Evolutionary conservation across 2,113 vertebrate species (phyloP), one percentile per base, ranked within the genome.

Genomic region (Sterna hirundo): DNA sequence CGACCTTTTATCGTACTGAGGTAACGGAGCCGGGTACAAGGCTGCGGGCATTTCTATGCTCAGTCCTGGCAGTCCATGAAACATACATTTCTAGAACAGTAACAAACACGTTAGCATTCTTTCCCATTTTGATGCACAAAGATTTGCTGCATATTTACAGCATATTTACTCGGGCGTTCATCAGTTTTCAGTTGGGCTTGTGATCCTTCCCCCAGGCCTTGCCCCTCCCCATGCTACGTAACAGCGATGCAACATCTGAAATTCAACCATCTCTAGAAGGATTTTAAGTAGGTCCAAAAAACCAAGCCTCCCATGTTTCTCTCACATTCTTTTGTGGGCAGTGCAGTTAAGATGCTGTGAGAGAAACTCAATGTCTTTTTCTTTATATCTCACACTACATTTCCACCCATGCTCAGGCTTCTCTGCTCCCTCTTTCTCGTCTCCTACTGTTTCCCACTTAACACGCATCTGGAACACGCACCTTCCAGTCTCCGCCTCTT

Each of bases 41-140:
- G 99, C 98, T 4, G 93, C 6, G 1, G 99, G 99, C 98, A 99
- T 98, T 82, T 99, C 99, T 26, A 99, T 98, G 96, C 97, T 99
- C 90, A 99, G 96, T 79, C 99, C 99, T 68, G 99, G 99, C 90
- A 99, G 96, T 15, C 99, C 99, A 5, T 99, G 98, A 95, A 99
- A 99, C 99, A 99, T 99, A 49, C 98, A 98, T 96, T 99, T 99
- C 99, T 99, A 92, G 74, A 44, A 83, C 6, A 90, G 85, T 3
- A 92, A 88, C 44, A 81, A 66, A 76, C 21, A 27, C 1, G 2
- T 93, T 9, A 84, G 26, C 3, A 0, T 14, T 11, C 42, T 30
- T 65, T 4, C 23, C 71, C 11, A 22, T 40, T 20, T 10, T 10
- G 18, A 30, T 1, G 15, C 46, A 65, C 54, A 26, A 16, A 66